A percentile compares a stretch with the other conserved stretches of the same genome.
Evolutionary conservation across 1,140 invertebrate species (phyloP).

Genomic region (Drosophila biarmipes): DNA sequence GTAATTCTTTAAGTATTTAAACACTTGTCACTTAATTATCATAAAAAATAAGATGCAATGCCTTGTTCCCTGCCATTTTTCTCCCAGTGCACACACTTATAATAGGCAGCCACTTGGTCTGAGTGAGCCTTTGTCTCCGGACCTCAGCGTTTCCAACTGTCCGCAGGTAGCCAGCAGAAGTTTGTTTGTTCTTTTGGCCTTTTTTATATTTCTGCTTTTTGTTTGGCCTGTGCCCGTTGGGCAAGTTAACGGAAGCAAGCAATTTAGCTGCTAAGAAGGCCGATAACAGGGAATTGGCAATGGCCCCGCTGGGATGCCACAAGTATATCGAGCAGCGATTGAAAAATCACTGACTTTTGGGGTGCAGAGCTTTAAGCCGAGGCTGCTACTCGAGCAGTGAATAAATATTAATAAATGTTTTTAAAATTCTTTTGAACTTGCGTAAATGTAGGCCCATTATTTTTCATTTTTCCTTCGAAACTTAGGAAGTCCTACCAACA

Average conservation of each 20-base stretch:
- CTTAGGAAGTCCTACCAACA: too few species aligned
- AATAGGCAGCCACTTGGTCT: conserved; percentile 63
- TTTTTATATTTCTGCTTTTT: conserved; percentile 1
- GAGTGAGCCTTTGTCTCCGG: conserved; percentile 63
- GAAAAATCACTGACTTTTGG: conserved; percentile 29
- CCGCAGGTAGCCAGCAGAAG: conserved; percentile 65
- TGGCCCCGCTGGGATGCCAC: conserved; percentile 35
- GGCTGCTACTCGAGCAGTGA: neutral
- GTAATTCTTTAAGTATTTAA: too few species aligned
- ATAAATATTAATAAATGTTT: neutral
- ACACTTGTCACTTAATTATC: neutral
- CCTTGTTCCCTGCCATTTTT: neutral
- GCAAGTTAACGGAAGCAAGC: conserved; percentile 79
- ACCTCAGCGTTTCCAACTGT: conserved; percentile 7
- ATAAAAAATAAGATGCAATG: neutral
- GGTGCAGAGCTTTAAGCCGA: conserved; percentile 9
- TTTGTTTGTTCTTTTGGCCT: conserved; percentile 38
- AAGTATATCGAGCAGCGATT: conserved; percentile 47
- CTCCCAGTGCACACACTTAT: conserved; percentile 38
- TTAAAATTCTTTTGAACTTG: too few species aligned
- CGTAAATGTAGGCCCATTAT: neutral
- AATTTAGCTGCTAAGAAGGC: conserved; percentile 82
- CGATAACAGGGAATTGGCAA: conserved; percentile 49
- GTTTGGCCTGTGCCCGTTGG: conserved; percentile 41
- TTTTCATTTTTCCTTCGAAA: neutral